Evolutionary conservation across 2,113 vertebrate genomes (phyloP), one percentile per base, ranked within the genome.

Genomic region (Ageneiosus marmoratus): DNA sequence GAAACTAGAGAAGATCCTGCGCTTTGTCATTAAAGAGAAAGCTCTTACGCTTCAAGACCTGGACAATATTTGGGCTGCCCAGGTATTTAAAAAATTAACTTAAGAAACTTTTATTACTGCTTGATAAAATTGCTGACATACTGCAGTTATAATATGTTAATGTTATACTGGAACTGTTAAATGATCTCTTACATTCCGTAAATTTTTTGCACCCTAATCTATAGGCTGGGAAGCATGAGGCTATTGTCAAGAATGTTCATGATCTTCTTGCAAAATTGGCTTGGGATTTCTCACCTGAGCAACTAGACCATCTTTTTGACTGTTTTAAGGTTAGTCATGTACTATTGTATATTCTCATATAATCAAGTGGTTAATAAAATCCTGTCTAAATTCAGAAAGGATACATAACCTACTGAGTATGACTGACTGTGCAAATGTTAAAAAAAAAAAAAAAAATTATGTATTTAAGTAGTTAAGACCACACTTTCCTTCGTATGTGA

Each of bases 61-160:
- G 90, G 97, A 99, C 92, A 99, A 99, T 90, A 99, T 99, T 92
- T 99, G 98, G 98, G 98, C 98, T 87, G 98, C 98, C 87, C 98
- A 99, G 97, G 98, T 99, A 95, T 90, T 44, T 22, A 4, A 72
- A 20, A 34, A 50, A 13, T 50, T 12, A 50, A 11, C 48, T 12
- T 50, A 11, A 50, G 10, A 50, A 50, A 50, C 48, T 50, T 2
- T 50, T 50, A 50, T 11, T 50, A 2, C n/a, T n/a, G n/a, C 37
- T 41, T 41, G 5, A 41, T 41, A 41, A 41, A 3, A 41, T 41
- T 41, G 5, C 37, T 41, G 37, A 41, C 5, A 5, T 41, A 41
- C 37, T 41, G 37, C 37, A 41, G 37, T 41, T 41, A 41, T 41
- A 41, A 41, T 41, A 41, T 41, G 37, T 41, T 41, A 5, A 41